Evolutionary conservation across 2,888 invertebrate species (phyloP).

Genomic region (Globia sparganii): DNA sequence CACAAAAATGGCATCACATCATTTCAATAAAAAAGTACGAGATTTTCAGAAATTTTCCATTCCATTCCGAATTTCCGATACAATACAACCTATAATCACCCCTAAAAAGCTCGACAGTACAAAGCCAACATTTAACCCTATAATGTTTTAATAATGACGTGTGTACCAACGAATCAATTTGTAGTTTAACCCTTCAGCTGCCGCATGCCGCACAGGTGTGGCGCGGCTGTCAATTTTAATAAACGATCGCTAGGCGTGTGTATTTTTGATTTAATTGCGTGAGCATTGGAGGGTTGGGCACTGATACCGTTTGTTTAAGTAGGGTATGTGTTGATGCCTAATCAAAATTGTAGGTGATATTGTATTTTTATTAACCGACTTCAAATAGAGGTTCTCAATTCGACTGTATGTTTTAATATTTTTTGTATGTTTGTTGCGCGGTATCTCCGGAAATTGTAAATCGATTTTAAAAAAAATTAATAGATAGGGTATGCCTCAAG

Average conservation of each 20-base stretch:
- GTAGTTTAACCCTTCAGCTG: constrained; percentile 70
- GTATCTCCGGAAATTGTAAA: too few species aligned
- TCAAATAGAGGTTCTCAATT: too few species aligned
- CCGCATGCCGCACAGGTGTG: constrained; percentile 70
- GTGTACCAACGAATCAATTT: constrained; percentile 78
- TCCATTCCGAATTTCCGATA: neutral
- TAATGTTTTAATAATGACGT: constrained; percentile 69
- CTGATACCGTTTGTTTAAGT: constrained; percentile 49
- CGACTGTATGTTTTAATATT: too few species aligned
- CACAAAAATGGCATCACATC: neutral
- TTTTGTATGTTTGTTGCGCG: too few species aligned
- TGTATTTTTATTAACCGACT: neutral
- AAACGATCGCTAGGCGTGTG: constrained; percentile 70
- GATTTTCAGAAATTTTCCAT: neutral
- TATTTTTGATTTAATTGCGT: constrained; percentile 69
- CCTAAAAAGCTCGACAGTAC: constrained; percentile 36
- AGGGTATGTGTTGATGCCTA: constrained; percentile 32
- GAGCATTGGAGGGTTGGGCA: constrained; percentile 60
- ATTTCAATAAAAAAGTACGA: neutral
- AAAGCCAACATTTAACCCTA: constrained; percentile 60
- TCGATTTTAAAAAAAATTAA: too few species aligned
- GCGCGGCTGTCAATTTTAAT: constrained; percentile 76
- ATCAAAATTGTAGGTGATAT: constrained; percentile 1
- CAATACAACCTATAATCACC: constrained; percentile 15
- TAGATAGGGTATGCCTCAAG: too few species aligned